Evolutionary conservation across 2,797 vertebrate genomes (phyloP).

Genomic region (Mormyrus hasselquistii): DNA sequence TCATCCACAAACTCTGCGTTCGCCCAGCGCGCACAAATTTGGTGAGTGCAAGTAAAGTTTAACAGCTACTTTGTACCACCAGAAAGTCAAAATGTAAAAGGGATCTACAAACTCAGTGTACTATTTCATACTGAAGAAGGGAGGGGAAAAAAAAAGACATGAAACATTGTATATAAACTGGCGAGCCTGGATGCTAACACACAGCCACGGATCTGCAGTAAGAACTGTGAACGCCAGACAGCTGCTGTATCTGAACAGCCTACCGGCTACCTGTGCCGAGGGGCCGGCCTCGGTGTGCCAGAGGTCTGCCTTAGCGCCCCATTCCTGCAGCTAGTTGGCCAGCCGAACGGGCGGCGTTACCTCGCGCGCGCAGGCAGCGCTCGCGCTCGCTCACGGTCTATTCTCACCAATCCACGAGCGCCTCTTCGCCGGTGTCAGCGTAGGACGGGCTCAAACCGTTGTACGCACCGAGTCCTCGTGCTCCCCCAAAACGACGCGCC

Average conservation of each 20-base stretch:
- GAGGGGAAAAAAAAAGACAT: background rate
- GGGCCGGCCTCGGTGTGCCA: background rate
- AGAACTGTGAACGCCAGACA: background rate
- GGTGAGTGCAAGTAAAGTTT: background rate
- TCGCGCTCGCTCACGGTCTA: conserved; percentile 36
- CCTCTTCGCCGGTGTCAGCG: conserved; percentile 26
- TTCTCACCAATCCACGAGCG: conserved; percentile 52
- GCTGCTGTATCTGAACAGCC: background rate
- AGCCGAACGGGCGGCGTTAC: conserved; percentile 37
- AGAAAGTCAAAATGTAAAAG: background rate
- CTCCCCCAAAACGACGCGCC: background rate
- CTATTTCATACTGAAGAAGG: background rate
- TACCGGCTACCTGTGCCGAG: background rate
- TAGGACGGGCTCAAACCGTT: conserved; percentile 1
- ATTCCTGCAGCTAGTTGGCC: conserved; percentile 22
- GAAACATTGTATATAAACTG: background rate
- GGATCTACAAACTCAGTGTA: background rate
- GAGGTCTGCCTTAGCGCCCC: background rate
- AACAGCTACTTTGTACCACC: background rate
- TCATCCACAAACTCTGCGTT: background rate
- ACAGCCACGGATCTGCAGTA: background rate
- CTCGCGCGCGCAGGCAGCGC: conserved; percentile 42
- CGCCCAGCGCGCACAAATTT: background rate
- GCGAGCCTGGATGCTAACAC: background rate
- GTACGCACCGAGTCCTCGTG: conserved; percentile 16